phyloP scores from a whole-genome alignment of 2,113 vertebrate genomes.

The Elanus axillaris region DNA sequence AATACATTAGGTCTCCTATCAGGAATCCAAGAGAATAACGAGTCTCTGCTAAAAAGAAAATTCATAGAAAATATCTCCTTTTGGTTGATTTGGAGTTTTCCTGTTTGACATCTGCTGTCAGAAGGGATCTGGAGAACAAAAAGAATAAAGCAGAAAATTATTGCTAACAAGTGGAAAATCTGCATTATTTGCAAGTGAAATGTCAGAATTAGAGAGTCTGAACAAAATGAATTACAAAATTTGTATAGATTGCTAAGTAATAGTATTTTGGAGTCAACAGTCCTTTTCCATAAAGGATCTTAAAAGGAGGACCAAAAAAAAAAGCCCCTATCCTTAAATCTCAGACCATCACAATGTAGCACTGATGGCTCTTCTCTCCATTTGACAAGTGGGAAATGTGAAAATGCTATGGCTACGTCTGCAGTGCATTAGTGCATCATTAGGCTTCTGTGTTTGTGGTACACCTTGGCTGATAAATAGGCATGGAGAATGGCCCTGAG shows the following conservation, averaged over 20 bases:
- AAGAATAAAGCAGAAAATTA: neutral
- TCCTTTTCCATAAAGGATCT: neutral
- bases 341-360: neutral
- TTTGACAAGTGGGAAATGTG: neutral
- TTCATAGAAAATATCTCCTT: neutral
- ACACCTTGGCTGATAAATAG: neutral
- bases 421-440: neutral
- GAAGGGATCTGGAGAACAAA: neutral
- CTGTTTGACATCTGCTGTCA: neutral
- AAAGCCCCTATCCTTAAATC: neutral
- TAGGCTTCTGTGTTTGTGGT: neutral
- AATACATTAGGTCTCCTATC: neutral
- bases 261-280: neutral
- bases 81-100: neutral
- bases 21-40: neutral
- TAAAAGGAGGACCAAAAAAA: neutral
- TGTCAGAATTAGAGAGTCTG: neutral
- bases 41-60: neutral
- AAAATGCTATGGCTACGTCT: neutral
- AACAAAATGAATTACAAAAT: neutral
- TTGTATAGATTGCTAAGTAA: neutral
- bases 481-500: fast-evolving
- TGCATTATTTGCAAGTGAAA: neutral
- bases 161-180: neutral
- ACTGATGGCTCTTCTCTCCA: neutral